Base-by-base conservation (phyloP, 2,888 invertebrate genomes). In the Lithosia quadra region DNA sequence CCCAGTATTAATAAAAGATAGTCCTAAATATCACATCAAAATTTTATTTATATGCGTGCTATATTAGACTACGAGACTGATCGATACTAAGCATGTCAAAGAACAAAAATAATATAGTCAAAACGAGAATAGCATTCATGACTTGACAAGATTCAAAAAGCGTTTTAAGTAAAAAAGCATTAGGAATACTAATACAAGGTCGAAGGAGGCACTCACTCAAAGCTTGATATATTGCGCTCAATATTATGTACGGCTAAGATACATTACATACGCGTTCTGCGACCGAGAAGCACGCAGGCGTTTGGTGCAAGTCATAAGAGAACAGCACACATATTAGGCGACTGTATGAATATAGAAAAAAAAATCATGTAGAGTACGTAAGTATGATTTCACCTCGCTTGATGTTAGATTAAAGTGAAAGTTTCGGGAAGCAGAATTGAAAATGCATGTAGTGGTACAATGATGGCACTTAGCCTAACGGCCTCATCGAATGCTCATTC, bases 201-300 rank as follows among this genome's bases (percentile, higher is more conserved):
- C 67, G 66, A 73, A 78, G 78, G 79, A 77, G 68, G 63, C 68
- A 67, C 72, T 81, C 76, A 77, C 83, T 86, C 83, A 77, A 72
- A 75, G 69, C 74, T 78, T 87, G 89, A 89, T 88, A 84, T 86
- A 89, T 88, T 80, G 77, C 82, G 68, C 78, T 80, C 78, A 75
- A 86, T 88, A 88, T 88, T 84, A 87, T 82, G 78, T 84, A 83
- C 77, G 76, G 77, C 78, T 74, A 77, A 81, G 78, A 81, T 73
- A 83, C 82, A 81, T 84, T 86, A 88, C 83, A 81, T 83, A 84
- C 79, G 81, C 81, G 82, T 82, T 85, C 77, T 79, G 71, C 76
- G 79, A 75, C 78, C 80, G 77, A 71, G 73, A 73, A 71, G 68
- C 72, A 69, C 61, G 58, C 65, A 72, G 67, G 1, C 8, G 62